Evolutionary conservation across 2,113 vertebrate genomes (phyloP).

Genomic region (Corythornis vintsioides): DNA sequence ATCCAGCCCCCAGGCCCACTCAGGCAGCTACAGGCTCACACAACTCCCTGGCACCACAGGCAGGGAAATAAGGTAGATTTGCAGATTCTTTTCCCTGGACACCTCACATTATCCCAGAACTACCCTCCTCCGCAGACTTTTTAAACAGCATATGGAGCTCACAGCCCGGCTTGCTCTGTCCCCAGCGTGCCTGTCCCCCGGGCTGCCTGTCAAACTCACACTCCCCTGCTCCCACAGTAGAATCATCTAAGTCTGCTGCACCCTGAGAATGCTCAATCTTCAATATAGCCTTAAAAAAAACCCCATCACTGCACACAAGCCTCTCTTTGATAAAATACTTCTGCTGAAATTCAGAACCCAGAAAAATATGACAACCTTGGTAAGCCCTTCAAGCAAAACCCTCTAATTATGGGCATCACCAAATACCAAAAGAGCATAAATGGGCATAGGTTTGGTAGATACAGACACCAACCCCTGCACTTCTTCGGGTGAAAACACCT

Average conservation of each 20-base stretch:
- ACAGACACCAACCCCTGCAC: background rate
- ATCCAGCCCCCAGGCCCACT: background rate
- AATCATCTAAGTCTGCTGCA: background rate
- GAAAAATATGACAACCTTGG: background rate
- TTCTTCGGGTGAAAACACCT: background rate
- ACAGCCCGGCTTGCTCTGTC: background rate
- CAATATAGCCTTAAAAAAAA: background rate
- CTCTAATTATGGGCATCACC: background rate
- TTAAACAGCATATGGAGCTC: constrained; percentile 9
- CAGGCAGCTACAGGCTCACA: background rate
- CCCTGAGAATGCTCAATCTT: background rate
- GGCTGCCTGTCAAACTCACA: constrained; percentile 45
- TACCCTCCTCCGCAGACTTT: constrained; percentile 5
- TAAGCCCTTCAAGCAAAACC: background rate
- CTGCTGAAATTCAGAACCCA: background rate
- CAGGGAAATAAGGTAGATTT: accelerated
- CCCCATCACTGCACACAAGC: background rate
- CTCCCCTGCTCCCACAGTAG: background rate
- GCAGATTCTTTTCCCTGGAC: background rate
- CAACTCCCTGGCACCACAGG: background rate
- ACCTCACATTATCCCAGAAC: background rate
- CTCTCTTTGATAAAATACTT: background rate
- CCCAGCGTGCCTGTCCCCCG: background rate
- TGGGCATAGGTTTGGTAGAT: background rate
- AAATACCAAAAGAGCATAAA: background rate